Evolutionary conservation across 1,140 invertebrate species (phyloP), one percentile per base, ranked within the genome.

Genomic region (Elymnias hypermnestra): DNA sequence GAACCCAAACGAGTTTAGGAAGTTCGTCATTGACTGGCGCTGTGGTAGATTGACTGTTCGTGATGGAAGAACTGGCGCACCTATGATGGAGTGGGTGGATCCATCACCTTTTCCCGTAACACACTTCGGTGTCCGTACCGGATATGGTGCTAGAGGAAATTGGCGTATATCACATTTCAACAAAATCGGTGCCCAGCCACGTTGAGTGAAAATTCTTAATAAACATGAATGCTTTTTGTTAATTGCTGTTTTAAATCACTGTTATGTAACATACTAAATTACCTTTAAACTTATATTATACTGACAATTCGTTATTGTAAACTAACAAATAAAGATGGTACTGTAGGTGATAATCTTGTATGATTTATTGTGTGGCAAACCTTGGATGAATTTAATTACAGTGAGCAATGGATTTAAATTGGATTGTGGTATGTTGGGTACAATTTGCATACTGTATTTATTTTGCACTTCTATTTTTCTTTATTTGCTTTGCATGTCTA

Each of bases 51-150:
- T 89, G 43, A 59, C 74, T 21, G 87, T 89, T 33, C 85, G 83
- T 36, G 77, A 85, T 41, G 70, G 74, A 42, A 61, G 57, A 12
- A 62, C 72, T 2, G 88, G 87, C 18, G 67, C 66, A 22, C 63
- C 86, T 23, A 58, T 89, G 26, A 78, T 89, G 86, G 83, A 89
- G 56, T 90, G 89, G 89, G 61, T 73, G 9, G 89, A 90, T 53
- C 86, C 88, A 0, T 73, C 84, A 15, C 90, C 89, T 5, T 88
- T 91, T 66, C 83, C 86, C 4, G 71, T 91, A 21, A 87, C 87
- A 40, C 86, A 90, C 66, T 88, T 90, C 57, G 90, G 89, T 25
- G 87, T 91, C 28, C 86, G 90, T 31, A 91, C 90, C 18, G 88
- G 86, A 48, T 91, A 89, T 83, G 90, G 90, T 15, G 87, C 90